Evolutionary conservation across 2,888 invertebrate genomes (phyloP).

Genomic region (Leucoma salicis): DNA sequence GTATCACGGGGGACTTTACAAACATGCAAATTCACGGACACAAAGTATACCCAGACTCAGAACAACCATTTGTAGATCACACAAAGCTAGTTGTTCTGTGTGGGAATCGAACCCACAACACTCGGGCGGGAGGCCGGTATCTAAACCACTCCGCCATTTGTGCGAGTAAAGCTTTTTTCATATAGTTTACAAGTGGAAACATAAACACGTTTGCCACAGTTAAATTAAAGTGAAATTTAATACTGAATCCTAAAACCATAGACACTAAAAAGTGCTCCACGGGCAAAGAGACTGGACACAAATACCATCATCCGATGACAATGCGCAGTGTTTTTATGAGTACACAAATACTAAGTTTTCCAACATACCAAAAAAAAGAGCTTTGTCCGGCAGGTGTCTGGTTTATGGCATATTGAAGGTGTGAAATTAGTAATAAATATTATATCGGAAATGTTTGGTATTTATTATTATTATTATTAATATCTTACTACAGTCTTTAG

Average conservation of each 20-base stretch:
- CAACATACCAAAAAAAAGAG: slow-evolving; percentile 43
- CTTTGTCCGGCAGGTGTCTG: slow-evolving; percentile 60
- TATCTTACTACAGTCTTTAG: neutral
- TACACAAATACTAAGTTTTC: slow-evolving; percentile 45
- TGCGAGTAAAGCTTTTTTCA: too few species aligned
- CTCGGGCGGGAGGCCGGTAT: too few species aligned
- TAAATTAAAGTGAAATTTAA: too few species aligned
- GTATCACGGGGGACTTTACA: too few species aligned
- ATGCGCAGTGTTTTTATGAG: slow-evolving; percentile 64
- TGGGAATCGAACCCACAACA: too few species aligned
- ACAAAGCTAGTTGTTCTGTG: too few species aligned
- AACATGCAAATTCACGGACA: too few species aligned
- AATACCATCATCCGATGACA: slow-evolving; percentile 57
- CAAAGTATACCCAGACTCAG: too few species aligned
- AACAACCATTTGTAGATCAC: too few species aligned
- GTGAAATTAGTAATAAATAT: slow-evolving; percentile 51
- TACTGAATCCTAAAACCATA: slow-evolving; percentile 27
- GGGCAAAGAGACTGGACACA: slow-evolving; percentile 31
- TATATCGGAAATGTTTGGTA: slow-evolving; percentile 33
- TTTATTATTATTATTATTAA: neutral
- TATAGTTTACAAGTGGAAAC: too few species aligned
- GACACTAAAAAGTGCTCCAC: slow-evolving; percentile 38
- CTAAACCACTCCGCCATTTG: too few species aligned
- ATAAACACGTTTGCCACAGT: too few species aligned
- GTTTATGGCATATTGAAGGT: slow-evolving; percentile 43